phyloP scores from a whole-genome alignment of 2,797 vertebrate genomes.

The Neoniphon sammara region DNA sequence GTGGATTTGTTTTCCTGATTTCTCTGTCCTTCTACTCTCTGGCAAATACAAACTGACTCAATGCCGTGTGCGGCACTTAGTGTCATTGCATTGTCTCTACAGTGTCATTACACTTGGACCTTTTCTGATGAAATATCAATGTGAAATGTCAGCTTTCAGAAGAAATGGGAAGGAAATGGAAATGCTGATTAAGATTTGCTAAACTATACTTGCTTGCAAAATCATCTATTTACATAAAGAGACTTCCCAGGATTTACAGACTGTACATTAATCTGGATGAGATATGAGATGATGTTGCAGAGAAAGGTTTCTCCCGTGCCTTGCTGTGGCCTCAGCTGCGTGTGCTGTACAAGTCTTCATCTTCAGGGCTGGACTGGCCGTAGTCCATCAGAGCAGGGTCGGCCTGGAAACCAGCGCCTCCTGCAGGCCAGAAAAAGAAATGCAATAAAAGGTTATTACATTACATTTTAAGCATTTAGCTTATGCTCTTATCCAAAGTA shows the following conservation, averaged over 20 bases:
- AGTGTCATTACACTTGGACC: slow-evolving; percentile 35
- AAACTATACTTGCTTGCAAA: slow-evolving; percentile 27
- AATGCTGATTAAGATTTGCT: slow-evolving; percentile 47
- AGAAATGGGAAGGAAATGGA: slow-evolving; percentile 53
- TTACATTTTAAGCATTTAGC: too few relatives aligned
- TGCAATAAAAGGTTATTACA: slow-evolving; percentile 20
- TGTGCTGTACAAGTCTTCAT: slow-evolving; percentile 92
- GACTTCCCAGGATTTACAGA: neutral
- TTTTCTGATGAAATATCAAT: slow-evolving; percentile 42
- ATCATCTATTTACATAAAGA: slow-evolving; percentile 45
- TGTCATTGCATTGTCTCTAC: neutral
- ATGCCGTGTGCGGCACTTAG: slow-evolving; percentile 2
- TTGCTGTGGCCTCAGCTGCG: slow-evolving; percentile 81
- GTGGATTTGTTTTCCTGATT: slow-evolving; percentile 37
- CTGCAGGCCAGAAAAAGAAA: slow-evolving; percentile 61
- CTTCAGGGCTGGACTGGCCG: slow-evolving; percentile 89
- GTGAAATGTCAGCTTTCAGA: slow-evolving; percentile 35
- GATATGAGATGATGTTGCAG: slow-evolving; percentile 47
- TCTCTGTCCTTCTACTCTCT: slow-evolving; percentile 3
- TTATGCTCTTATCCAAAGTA: too few relatives aligned
- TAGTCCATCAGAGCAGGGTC: slow-evolving; percentile 75
- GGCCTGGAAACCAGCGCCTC: slow-evolving; percentile 60
- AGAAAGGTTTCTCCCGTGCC: slow-evolving; percentile 26
- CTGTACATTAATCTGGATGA: slow-evolving; percentile 29
- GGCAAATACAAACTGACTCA: slow-evolving; percentile 13